A percentile compares a stretch with the other conserved stretches of the same genome.
Conservation (phyloP, 1,140 invertebrate genomes). For the Trichoplusia ni region DNA sequence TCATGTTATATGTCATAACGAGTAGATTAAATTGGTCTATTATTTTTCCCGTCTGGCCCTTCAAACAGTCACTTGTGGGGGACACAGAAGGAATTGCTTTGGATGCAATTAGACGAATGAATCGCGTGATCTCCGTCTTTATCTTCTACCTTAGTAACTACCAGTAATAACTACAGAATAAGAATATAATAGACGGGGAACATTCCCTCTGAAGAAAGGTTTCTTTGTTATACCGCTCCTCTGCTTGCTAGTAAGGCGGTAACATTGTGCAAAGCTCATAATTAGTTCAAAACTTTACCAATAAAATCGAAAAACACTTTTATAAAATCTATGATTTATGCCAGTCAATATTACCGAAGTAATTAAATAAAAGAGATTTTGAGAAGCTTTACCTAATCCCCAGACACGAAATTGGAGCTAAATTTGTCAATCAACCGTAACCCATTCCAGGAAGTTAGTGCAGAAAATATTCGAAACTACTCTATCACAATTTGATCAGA, state of each 20-base stretch:
- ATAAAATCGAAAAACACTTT: background rate
- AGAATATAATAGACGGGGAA: slow-evolving; percentile 50
- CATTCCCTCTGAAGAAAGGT: slow-evolving; percentile 46
- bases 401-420: no score
- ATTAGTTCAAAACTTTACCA: slow-evolving; percentile 18
- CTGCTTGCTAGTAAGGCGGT: slow-evolving; percentile 35
- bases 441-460: no score
- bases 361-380: no score
- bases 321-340: background rate
- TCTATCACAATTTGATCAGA: no score
- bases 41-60: slow-evolving; percentile 10
- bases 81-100: slow-evolving; percentile 26
- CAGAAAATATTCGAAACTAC: no score
- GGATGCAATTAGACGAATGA: slow-evolving; percentile 66
- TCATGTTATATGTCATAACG: background rate
- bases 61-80: background rate
- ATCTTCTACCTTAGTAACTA: slow-evolving; percentile 57
- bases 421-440: no score
- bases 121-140: slow-evolving; percentile 64
- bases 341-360: no score
- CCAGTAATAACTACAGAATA: slow-evolving; percentile 46
- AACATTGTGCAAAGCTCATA: slow-evolving; percentile 17
- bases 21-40: slow-evolving; percentile 19
- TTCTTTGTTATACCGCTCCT: slow-evolving; percentile 55
- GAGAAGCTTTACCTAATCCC: no score